Evolutionary conservation across 1,140 invertebrate species (phyloP).

Genomic region (Drosophila equinoxialis): DNA sequence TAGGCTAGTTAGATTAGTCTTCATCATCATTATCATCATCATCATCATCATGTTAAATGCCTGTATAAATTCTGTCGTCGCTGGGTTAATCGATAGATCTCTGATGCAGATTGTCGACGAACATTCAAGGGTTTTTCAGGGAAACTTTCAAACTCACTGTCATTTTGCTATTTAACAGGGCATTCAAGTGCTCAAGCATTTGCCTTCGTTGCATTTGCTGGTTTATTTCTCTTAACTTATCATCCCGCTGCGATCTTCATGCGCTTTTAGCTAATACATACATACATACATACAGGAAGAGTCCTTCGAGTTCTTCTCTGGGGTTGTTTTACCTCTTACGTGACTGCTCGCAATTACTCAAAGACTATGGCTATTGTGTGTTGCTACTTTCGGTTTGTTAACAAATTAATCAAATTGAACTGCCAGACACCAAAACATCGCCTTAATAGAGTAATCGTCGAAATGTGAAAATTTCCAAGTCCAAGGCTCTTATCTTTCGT

Average conservation of each 20-base stretch:
- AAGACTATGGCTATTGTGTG: conserved; percentile 43
- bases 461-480: conserved; percentile 54
- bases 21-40: background rate
- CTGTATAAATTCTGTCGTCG: conserved; percentile 10
- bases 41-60: conserved; percentile 25
- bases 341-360: conserved; percentile 77
- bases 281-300: conserved; percentile 11
- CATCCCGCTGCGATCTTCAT: conserved; percentile 66
- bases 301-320: conserved; percentile 16
- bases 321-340: conserved; percentile 50
- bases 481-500: conserved; percentile 60
- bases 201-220: conserved; percentile 39
- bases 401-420: conserved; percentile 82
- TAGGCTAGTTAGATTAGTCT: background rate
- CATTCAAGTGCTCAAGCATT: conserved; percentile 75
- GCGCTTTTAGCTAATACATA: conserved; percentile 74
- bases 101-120: conserved; percentile 37
- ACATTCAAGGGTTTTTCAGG: conserved; percentile 30
- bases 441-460: conserved; percentile 68
- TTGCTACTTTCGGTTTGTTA: conserved; percentile 79
- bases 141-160: background rate
- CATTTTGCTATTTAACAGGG: conserved; percentile 21
- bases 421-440: conserved; percentile 29
- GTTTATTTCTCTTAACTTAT: conserved; percentile 48
- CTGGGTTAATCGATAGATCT: conserved; percentile 51